A percentile compares a stretch with the other conserved stretches of the same genome.
Evolutionary conservation across 2,888 invertebrate genomes (phyloP).

Genomic region (Agrochola lychnidis): DNA sequence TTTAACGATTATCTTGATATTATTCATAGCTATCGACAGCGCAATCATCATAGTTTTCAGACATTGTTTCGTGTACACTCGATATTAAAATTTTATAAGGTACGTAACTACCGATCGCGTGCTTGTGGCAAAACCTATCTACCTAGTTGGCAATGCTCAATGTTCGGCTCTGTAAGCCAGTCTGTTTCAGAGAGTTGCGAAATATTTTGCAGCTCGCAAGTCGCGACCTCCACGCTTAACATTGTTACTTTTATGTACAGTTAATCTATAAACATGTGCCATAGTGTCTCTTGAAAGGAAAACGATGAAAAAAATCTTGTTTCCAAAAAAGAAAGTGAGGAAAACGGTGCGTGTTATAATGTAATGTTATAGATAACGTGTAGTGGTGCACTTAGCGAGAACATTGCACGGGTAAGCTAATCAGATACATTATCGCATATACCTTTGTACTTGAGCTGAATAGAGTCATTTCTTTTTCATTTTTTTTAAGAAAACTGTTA

Average conservation of each 20-base stretch:
- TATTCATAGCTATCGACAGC: slow-evolving; percentile 37
- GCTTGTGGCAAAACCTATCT: slow-evolving; percentile 85
- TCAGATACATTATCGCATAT: slow-evolving; percentile 65
- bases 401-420: slow-evolving; percentile 75
- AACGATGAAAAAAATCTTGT: slow-evolving; percentile 79
- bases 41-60: slow-evolving; percentile 53
- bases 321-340: slow-evolving; percentile 82
- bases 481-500: slow-evolving; percentile 41
- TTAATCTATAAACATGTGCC: slow-evolving; percentile 54
- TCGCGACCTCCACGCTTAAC: slow-evolving; percentile 67
- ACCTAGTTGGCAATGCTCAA: slow-evolving; percentile 84
- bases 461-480: slow-evolving; percentile 37
- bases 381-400: slow-evolving; percentile 75
- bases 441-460: slow-evolving; percentile 37
- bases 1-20: slow-evolving; percentile 33
- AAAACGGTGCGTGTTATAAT: slow-evolving; percentile 82
- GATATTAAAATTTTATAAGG: slow-evolving; percentile 75
- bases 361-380: slow-evolving; percentile 73
- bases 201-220: slow-evolving; percentile 77
- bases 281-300: slow-evolving; percentile 57
- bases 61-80: slow-evolving; percentile 74
- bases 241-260: slow-evolving; percentile 56
- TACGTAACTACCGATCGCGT: slow-evolving; percentile 83
- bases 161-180: slow-evolving; percentile 83
- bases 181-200: slow-evolving; percentile 84